A percentile compares a stretch with the other conserved stretches of the same genome.
phyloP scores from a whole-genome alignment of 2,888 invertebrate genomes.

The Orthonychiurus folsomi region DNA sequence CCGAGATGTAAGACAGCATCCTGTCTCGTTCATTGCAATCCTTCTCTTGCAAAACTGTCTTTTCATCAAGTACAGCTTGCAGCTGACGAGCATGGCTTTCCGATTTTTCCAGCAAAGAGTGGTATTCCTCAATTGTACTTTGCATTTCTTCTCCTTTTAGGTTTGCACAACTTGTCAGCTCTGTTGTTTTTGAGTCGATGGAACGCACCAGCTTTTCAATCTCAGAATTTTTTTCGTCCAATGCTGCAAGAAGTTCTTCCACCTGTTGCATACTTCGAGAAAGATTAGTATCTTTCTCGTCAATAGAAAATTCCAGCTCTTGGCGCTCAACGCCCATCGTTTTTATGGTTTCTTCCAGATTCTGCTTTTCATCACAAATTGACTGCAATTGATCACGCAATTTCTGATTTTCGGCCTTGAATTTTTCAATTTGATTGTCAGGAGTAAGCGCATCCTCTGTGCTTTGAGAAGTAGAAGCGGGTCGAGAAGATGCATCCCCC shows the following conservation, averaged over 20 bases:
- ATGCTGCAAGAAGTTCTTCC: not conserved
- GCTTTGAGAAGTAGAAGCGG: not conserved
- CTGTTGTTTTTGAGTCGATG: not conserved
- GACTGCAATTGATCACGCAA: no score
- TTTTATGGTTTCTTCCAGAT: not conserved
- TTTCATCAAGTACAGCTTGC: not conserved
- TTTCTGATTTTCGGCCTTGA: not conserved
- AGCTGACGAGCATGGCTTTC: not conserved
- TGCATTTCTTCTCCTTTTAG: conserved; percentile 31
- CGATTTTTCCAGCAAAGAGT: conserved; percentile 11
- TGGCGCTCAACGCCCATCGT: not conserved
- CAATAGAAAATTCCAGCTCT: not conserved
- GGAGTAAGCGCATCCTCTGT: not conserved
- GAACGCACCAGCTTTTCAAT: conserved; percentile 5
- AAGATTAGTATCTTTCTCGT: not conserved
- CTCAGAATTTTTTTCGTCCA: not conserved
- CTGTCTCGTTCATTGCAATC: not conserved
- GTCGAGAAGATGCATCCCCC: not conserved
- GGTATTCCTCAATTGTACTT: conserved; percentile 28
- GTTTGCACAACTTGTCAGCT: conserved; percentile 17
- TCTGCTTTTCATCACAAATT: not conserved
- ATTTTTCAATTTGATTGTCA: not conserved
- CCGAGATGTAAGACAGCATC: not conserved
- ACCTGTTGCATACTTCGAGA: not conserved
- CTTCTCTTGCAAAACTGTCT: not conserved